phyloP scores from a whole-genome alignment of 2,888 invertebrate genomes.

The Acleris holmiana region DNA sequence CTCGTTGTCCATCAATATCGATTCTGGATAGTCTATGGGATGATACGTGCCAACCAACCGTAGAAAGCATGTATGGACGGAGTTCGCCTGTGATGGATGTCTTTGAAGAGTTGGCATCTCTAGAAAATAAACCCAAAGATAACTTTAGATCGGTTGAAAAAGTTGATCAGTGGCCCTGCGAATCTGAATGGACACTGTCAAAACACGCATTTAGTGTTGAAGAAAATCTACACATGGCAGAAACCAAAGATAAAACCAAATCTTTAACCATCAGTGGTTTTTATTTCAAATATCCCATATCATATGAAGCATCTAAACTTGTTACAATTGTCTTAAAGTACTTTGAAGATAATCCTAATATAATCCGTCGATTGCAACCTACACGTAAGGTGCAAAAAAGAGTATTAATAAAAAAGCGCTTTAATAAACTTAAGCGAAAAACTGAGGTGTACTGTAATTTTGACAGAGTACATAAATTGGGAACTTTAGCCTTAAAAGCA shows the following conservation, averaged over 20 bases:
- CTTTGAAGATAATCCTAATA: constrained; percentile 39
- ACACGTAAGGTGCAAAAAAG: background rate
- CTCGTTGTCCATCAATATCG: constrained; percentile 50
- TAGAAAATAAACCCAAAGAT: constrained; percentile 30
- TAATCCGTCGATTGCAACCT: constrained; percentile 9
- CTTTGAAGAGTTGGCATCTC: constrained; percentile 51
- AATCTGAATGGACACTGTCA: constrained; percentile 38
- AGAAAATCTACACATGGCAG: constrained; percentile 5
- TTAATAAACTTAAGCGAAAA: constrained; percentile 23
- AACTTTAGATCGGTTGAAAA: constrained; percentile 1
- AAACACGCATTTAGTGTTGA: constrained; percentile 25
- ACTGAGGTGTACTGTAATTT: background rate
- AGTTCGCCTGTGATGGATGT: constrained; percentile 62
- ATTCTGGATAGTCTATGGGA: constrained; percentile 49
- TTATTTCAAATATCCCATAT: background rate
- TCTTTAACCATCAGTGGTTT: background rate
- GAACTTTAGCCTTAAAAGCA: constrained; percentile 13
- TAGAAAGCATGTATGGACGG: constrained; percentile 38
- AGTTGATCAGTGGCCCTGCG: constrained; percentile 13
- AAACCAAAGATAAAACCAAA: background rate
- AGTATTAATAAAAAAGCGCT: background rate
- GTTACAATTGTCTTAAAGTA: constrained; percentile 39
- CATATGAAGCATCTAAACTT: constrained; percentile 34
- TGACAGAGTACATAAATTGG: constrained; percentile 24
- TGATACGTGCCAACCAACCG: constrained; percentile 18